Evolutionary conservation across 2,113 vertebrate species (phyloP).

Genomic region (Syngnathus typhle): DNA sequence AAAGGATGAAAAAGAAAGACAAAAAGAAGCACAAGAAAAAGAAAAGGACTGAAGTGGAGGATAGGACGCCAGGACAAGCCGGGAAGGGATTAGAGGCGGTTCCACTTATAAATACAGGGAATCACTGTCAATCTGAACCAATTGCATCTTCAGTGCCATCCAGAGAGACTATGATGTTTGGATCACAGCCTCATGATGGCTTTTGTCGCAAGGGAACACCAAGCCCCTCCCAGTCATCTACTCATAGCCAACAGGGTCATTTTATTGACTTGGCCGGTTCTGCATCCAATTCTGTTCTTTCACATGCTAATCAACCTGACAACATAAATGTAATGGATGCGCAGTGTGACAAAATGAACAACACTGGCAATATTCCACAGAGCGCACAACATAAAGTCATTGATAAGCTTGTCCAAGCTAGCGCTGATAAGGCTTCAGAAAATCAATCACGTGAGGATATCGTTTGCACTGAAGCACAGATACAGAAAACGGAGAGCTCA

Average conservation of each 20-base stretch:
- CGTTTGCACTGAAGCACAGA: slow-evolving; percentile 37
- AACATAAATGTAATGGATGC: slow-evolving; percentile 34
- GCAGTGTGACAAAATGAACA: slow-evolving; percentile 30
- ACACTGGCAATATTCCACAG: slow-evolving; percentile 30
- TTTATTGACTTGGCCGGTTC: slow-evolving; percentile 51
- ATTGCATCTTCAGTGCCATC: slow-evolving; percentile 11
- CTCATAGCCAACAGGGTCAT: slow-evolving; percentile 46
- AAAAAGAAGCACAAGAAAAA: slow-evolving; percentile 51
- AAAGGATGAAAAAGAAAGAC: slow-evolving; percentile 37
- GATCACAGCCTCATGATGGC: slow-evolving; percentile 35
- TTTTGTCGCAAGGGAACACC: slow-evolving; percentile 49
- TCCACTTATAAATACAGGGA: slow-evolving; percentile 6
- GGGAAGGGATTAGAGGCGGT: slow-evolving; percentile 24
- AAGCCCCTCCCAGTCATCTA: slow-evolving; percentile 33
- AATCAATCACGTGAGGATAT: slow-evolving; percentile 37
- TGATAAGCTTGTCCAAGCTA: slow-evolving; percentile 43
- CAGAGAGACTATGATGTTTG: slow-evolving; percentile 29
- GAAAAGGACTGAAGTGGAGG: slow-evolving; percentile 29
- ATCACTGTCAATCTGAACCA: slow-evolving; percentile 12
- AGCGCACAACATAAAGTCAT: slow-evolving; percentile 27
- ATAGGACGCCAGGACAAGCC: background rate
- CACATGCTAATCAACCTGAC: slow-evolving; percentile 40
- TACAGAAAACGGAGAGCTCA: slow-evolving; percentile 36
- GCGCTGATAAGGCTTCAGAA: slow-evolving; percentile 33
- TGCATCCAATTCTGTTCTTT: slow-evolving; percentile 27